Percentiles rank a stretch among this genome's conserved stretches.
Conservation (phyloP, 2,113 vertebrate genomes). For the Phoenicopterus ruber region DNA sequence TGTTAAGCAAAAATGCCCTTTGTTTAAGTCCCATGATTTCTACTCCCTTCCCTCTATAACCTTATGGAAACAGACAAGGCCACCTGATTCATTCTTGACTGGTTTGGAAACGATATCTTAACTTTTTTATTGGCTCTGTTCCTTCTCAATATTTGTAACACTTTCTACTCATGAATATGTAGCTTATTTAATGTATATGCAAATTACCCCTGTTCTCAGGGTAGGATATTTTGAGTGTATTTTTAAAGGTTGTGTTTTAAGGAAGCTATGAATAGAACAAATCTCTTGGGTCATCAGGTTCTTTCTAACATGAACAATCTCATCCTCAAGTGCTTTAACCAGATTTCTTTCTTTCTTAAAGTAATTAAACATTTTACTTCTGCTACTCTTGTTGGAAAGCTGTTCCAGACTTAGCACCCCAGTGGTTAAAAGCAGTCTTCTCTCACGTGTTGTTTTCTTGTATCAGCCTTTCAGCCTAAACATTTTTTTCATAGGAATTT, state of each 20-base stretch:
- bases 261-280: background rate
- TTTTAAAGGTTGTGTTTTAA: background rate
- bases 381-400: background rate
- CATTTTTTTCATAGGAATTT: background rate
- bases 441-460: background rate
- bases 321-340: background rate
- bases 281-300: background rate
- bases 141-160: background rate
- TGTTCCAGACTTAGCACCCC: background rate
- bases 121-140: background rate
- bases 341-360: background rate
- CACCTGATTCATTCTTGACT: background rate
- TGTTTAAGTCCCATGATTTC: background rate
- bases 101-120: background rate
- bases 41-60: background rate
- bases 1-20: background rate
- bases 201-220: background rate
- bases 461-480: background rate
- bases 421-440: background rate
- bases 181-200: background rate
- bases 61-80: background rate
- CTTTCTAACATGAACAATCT: background rate
- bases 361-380: background rate
- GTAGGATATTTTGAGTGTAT: background rate
- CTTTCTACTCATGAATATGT: background rate